Conservation (phyloP, 2,113 vertebrate genomes). For the Leiothrix lutea region DNA sequence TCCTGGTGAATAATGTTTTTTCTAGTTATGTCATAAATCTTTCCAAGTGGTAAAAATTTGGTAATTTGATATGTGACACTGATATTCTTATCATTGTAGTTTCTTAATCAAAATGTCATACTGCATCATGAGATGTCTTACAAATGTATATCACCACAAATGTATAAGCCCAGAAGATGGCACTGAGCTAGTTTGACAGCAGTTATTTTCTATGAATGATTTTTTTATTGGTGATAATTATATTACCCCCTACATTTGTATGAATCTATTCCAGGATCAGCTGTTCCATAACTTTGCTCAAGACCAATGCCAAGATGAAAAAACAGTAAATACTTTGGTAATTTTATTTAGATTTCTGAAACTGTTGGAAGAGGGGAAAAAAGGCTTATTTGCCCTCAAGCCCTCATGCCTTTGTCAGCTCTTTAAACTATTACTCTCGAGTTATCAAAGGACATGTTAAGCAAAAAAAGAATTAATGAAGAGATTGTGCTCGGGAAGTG, state of each 20-base stretch:
- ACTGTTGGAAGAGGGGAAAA: fast-evolving
- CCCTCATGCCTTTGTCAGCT: not conserved
- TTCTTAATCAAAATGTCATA: conserved; percentile 6
- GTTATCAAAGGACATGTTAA: not conserved
- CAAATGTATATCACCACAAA: not conserved
- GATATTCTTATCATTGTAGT: not conserved
- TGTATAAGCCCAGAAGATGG: not conserved
- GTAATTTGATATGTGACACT: not conserved
- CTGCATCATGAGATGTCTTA: not conserved
- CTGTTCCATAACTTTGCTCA: not conserved
- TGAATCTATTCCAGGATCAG: not conserved
- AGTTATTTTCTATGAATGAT: not conserved
- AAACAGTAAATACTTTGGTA: not conserved
- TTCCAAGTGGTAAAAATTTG: not conserved
- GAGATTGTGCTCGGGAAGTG: not conserved
- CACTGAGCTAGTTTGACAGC: not conserved
- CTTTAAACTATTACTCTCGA: not conserved
- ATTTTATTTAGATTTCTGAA: not conserved
- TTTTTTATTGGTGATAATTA: not conserved
- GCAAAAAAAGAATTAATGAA: not conserved
- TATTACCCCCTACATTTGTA: not conserved
- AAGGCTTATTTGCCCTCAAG: not conserved
- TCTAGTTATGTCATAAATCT: not conserved
- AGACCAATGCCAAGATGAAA: not conserved
- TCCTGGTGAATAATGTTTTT: not conserved